Evolutionary conservation across 2,797 vertebrate species (phyloP), one percentile per base, ranked within the genome.

Genomic region (Balearica regulorum): DNA sequence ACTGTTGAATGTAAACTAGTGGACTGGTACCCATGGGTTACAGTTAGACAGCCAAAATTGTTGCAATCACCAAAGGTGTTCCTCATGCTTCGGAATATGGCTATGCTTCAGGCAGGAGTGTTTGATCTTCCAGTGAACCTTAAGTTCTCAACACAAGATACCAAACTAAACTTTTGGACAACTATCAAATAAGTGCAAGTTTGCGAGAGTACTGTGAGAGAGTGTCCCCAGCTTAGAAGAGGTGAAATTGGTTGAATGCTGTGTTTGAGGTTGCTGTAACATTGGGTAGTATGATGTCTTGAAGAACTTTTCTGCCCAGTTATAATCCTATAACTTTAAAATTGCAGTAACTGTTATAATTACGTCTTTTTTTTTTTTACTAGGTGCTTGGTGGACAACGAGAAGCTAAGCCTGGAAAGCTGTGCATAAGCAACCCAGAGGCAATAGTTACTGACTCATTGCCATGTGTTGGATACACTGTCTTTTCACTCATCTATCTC

Each of bases 181-280:
- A 0, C 9, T 25, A 1, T 28, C 26, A 29, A 51, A 16, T 71
- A 58, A 24, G 0, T 1, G 0, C 31, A 37, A 20, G 20, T 54
- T 64, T 69, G 35, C 10, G 11, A 16, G 28, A 70, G 28, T 41
- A 24, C 11, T n/a, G n/a, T 54, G 39, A 57, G 26, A 29, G 28
- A 21, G 10, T 6, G 28, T 29, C 6, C 4, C 4, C 0, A 0
- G 0, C 13, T 81, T 37, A 7, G 14, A 81, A 31, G 37, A 53
- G 28, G 7, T 70, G 7, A 49, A 53, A 26, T 35, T 33, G 33
- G 2, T 69, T 51, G 31, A 43, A 13, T 13, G 0, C 13, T 39
- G 33, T 79, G 10, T 87, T 73, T 49, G 13, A 25, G 44, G 10
- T 54, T 89, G 43, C 61, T 75, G 15, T 75, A 29, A 14, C 5